A percentile compares a stretch with the other conserved stretches of the same genome.
These are phyloP conservation scores for Beaufortia kweichowensis DNA, from an alignment of 2,113 vertebrate species.

Conservation along the genomic window DNA sequence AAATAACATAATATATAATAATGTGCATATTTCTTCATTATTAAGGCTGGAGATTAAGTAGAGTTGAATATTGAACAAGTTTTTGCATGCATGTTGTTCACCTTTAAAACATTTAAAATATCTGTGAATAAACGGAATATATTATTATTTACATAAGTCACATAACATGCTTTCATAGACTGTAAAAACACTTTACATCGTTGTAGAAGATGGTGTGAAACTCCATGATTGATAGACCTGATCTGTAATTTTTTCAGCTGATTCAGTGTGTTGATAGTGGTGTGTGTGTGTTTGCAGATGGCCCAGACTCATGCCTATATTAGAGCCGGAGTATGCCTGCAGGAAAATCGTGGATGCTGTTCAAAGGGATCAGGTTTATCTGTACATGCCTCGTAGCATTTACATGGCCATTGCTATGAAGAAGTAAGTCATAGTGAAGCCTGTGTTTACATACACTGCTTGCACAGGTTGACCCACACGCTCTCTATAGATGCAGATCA, in stretches of 20 bases:
- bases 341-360: constrained; percentile 75
- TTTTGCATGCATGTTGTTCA: no score
- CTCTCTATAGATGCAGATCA: no score
- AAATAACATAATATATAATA: no score
- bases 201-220: not conserved
- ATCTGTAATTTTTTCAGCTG: not conserved
- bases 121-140: no score
- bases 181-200: not conserved
- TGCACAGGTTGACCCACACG: not conserved
- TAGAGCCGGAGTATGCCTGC: constrained; percentile 79
- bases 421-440: constrained; percentile 36
- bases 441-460: no score
- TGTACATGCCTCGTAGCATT: constrained; percentile 49
- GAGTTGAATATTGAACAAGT: no score
- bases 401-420: constrained; percentile 36
- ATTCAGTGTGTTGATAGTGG: not conserved
- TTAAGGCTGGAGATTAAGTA: no score
- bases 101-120: no score
- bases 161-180: no score
- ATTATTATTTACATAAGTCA: no score
- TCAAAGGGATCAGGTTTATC: constrained; percentile 49
- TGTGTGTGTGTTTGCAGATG: constrained; percentile 64
- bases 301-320: constrained; percentile 76
- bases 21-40: no score
- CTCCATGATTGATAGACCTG: no score